phyloP scores from a whole-genome alignment of 2,113 vertebrate species.

The Leucoraja erinaceus region DNA sequence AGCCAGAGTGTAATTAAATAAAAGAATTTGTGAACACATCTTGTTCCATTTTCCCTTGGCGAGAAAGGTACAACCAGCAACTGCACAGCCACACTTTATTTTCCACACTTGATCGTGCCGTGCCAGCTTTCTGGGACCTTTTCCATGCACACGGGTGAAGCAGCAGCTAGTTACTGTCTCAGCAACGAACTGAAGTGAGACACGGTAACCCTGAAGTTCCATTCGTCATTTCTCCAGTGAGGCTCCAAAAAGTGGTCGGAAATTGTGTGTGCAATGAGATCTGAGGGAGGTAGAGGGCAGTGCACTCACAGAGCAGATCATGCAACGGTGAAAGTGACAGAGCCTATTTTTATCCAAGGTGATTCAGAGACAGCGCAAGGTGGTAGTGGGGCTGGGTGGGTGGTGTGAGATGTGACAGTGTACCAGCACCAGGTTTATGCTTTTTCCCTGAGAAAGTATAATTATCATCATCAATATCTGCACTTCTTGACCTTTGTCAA shows the following conservation, averaged over 20 bases:
- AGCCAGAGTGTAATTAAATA: not conserved
- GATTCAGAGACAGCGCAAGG: not conserved
- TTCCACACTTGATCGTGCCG: not conserved
- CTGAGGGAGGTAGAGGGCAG: not conserved
- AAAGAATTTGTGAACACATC: not conserved
- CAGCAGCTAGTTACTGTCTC: not conserved
- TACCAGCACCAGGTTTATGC: not conserved
- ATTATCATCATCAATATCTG: not conserved
- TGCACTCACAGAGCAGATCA: not conserved
- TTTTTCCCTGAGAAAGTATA: not conserved
- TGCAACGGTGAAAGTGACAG: not conserved
- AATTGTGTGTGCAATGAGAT: not conserved
- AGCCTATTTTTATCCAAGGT: not conserved
- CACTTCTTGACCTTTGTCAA: not conserved
- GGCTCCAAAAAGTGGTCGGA: not conserved
- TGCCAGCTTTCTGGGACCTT: not conserved
- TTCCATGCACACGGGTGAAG: not conserved
- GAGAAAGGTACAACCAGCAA: not conserved
- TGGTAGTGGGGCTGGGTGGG: not conserved
- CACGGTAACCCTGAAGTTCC: not conserved
- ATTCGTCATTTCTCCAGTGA: not conserved
- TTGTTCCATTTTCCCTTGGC: conserved; percentile 21
- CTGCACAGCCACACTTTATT: not conserved
- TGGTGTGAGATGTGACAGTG: not conserved
- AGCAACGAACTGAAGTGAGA: not conserved